Percentiles rank a stretch among this genome's conserved stretches.
Conservation (phyloP, 1,140 invertebrate species). For the Drosophila micromelanica region DNA sequence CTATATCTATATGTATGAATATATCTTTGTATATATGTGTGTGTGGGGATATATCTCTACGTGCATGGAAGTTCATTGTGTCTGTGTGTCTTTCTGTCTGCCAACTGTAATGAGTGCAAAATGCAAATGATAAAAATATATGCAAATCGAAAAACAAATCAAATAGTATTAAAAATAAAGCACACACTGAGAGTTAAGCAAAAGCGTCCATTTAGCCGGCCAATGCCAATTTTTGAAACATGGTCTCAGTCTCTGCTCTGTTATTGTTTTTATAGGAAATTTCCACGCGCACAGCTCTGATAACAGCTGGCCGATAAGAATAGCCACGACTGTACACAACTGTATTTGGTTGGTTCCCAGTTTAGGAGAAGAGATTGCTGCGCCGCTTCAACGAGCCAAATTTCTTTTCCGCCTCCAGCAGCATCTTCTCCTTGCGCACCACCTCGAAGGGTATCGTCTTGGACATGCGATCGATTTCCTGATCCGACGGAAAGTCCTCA, state of each 20-base stretch:
- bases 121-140: conserved; percentile 22
- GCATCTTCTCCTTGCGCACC: conserved; percentile 85
- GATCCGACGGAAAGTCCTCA: conserved; percentile 90
- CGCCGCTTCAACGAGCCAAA: conserved; percentile 88
- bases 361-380: conserved; percentile 88
- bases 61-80: conserved; percentile 44
- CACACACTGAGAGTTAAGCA: conserved; percentile 15
- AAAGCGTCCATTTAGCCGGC: conserved; percentile 2
- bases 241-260: conserved; percentile 21
- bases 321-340: neutral
- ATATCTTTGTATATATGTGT: neutral
- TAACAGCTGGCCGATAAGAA: conserved; percentile 12
- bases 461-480: conserved; percentile 83
- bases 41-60: conserved; percentile 9
- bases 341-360: neutral
- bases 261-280: conserved; percentile 13
- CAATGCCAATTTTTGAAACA: conserved; percentile 12
- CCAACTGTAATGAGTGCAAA: conserved; percentile 37
- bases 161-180: conserved; percentile 1
- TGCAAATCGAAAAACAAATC: neutral
- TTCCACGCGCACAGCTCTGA: conserved; percentile 1
- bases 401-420: conserved; percentile 87
- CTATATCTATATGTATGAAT: neutral
- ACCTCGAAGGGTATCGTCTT: conserved; percentile 88
- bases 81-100: conserved; percentile 25